Evolutionary conservation across 1,140 invertebrate species (phyloP), one percentile per base, ranked within the genome.

Genomic region (Drosophila sp.): DNA sequence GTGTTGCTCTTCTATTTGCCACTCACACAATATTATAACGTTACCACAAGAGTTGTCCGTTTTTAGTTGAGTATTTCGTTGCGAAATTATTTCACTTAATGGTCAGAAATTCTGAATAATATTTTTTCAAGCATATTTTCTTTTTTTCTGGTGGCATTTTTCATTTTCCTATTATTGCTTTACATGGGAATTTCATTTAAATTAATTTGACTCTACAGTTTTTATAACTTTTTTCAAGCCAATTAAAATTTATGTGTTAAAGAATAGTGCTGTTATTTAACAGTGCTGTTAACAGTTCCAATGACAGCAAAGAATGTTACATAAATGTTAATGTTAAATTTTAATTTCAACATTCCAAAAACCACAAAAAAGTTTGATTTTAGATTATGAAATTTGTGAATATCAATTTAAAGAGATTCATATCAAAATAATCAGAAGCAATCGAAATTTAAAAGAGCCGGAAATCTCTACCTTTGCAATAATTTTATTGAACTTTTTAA

Each of bases 101-200:
- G 32, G 53, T 1, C 8, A 34, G 36, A 50, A 71, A 56, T 29
- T 13, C 9, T n/a, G 25, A 40, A 54, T 48, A 41, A 43, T 36
- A 43, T 38, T 71, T 14, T 36, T 38, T 14, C 11, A 46, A 51
- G 50, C 53, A 40, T 66, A 66, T 78, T 75, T 59, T 80, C 46
- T 54, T 72, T 61, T 25, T 18, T 48, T 61, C 32, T 25, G n/a
- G 13, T 25, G 36, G 14, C 36, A 67, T 59, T 54, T 38, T 8
- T 14, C 53, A 38, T 29, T 70, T 61, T 63, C 14, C 54, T 45
- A 59, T 14, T 16, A 43, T 56, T 34, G 54, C 29, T 43, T 59
- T 13, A 59, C 72, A 32, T 45, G 65, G 65, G 76, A 67, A 79
- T 79, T 79, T 83, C 46, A 73, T 64, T 81, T 69, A 61, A 80